These are phyloP conservation scores for Bryconaethiops microstoma DNA, from an alignment of 2,797 vertebrate genomes.

Conservation along the genomic window DNA sequence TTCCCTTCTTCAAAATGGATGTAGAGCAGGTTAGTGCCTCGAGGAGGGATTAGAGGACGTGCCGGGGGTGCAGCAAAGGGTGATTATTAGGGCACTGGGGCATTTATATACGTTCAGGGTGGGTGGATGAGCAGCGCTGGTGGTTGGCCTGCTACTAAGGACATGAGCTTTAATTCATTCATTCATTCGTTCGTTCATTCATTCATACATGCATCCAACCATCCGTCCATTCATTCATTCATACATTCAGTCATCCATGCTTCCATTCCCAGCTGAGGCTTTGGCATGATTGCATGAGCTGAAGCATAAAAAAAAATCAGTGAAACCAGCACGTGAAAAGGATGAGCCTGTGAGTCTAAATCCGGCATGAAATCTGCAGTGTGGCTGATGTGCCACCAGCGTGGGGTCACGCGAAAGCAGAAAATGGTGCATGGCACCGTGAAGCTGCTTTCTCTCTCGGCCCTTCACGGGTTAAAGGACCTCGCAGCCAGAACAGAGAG, in stretches of 20 bases:
- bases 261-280: constrained; percentile 8
- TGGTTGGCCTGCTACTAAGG: constrained; percentile 2
- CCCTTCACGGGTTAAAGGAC: constrained; percentile 2
- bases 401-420: constrained; percentile 29
- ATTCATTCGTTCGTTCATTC: not conserved
- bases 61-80: not conserved
- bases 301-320: not conserved
- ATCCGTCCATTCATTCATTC: not conserved
- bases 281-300: constrained; percentile 3
- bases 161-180: not conserved
- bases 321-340: not conserved
- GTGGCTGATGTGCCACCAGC: not conserved
- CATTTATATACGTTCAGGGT: not conserved
- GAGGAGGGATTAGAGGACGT: too few relatives aligned
- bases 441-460: constrained; percentile 3
- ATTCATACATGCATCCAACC: too few relatives aligned
- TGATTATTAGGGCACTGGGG: constrained; percentile 1
- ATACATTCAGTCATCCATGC: constrained; percentile 26
- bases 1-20: not conserved
- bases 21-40: not conserved
- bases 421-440: constrained; percentile 22
- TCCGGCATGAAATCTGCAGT: not conserved
- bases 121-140: not conserved
- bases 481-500: constrained; percentile 11
- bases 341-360: not conserved